Base-by-base conservation (phyloP, 1,140 invertebrate species). In the Leptinotarsa defecta region DNA sequence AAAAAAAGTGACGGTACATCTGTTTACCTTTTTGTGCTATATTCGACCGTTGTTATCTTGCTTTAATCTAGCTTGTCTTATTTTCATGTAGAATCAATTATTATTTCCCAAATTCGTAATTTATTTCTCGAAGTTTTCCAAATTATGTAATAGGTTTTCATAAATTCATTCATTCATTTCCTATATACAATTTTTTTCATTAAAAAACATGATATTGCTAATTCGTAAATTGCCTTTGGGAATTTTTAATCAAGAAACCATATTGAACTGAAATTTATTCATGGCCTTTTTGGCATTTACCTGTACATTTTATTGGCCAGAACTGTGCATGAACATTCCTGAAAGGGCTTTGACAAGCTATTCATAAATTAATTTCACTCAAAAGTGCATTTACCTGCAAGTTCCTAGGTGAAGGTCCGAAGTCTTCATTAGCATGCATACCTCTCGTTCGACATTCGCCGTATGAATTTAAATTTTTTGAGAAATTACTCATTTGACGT, bases 381-480 rank as follows among this genome's bases (percentile, higher is more conserved):
- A 57, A 57, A 57, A 57, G 52, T 57, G 52, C 52, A 57, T 57
- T 57, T 57, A 57, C 52, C 52, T 57, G 52, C 15, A 57, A 57
- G 52, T 57, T 43, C 52, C 52, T 57, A 57, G 52, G 52, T 57
- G 52, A 57, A 57, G 52, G 52, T 57, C 15, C 52, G 3, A 19
- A 57, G 15, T 17, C 15, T 57, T 57, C 52, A 57, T 57, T 57
- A 57, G n/a, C 52, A 57, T 57, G 52, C 52, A 57, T 57, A 57
- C 13, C 52, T 57, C 8, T 57, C 52, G 3, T 57, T 17, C n/a
- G n/a, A 19, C 52, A 17, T 15, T 57, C 52, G 52, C n/a, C n/a
- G 52, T 57, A n/a, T 57, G 52, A 57, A 57, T 57, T 57, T n/a
- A 2, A 57, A 57, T 19, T 17, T 57, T 17, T 57, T 57, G n/a